Conservation (phyloP, 2,113 vertebrate species). For the Lipotes vexillifer region DNA sequence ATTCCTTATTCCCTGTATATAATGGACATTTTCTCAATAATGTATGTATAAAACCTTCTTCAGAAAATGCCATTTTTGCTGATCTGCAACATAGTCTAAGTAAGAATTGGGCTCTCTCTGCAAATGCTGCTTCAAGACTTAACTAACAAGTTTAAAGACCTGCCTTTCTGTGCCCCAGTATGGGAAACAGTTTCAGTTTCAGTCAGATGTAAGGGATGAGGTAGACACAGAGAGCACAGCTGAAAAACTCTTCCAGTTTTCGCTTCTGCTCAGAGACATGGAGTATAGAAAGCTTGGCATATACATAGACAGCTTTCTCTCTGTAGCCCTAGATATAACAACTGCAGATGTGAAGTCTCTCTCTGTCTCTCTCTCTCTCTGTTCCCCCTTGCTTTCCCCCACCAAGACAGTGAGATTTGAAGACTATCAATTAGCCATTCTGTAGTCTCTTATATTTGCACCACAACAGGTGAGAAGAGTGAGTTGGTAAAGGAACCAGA, state of each 20-base stretch:
- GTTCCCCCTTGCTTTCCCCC: too few relatives aligned
- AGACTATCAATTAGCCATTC: neutral
- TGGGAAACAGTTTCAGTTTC: neutral
- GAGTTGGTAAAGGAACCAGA: neutral
- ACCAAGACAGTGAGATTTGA: neutral
- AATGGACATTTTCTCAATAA: neutral
- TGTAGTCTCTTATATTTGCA: neutral
- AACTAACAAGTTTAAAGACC: neutral
- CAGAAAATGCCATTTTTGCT: constrained; percentile 6
- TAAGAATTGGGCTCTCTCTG: neutral
- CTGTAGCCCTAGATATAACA: neutral
- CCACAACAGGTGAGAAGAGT: neutral
- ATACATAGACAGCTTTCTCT: neutral
- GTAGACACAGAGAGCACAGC: neutral
- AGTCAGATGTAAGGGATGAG: neutral
- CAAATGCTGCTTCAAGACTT: neutral
- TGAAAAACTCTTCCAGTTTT: neutral
- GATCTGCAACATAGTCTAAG: neutral
- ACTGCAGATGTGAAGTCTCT: neutral
- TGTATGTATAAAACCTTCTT: neutral
- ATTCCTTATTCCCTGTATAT: neutral
- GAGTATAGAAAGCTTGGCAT: neutral
- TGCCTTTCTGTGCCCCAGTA: neutral
- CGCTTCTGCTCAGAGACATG: neutral
- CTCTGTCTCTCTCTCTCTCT: neutral